These are phyloP conservation scores for Mastomys coucha DNA, from an alignment of 2,113 vertebrate species.

Conservation along the genomic window DNA sequence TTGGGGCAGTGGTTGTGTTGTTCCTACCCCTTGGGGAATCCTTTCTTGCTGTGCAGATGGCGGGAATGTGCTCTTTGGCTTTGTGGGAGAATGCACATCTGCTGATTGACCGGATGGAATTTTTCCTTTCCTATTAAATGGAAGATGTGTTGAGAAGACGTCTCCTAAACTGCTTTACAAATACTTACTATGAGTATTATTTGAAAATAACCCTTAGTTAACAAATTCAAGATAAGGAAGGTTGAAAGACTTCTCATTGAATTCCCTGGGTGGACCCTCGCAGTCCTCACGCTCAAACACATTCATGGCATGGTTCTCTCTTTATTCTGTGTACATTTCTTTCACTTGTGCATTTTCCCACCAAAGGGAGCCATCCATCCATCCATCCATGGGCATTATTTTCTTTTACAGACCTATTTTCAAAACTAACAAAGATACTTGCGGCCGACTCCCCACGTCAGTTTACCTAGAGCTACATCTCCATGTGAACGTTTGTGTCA, in stretches of 20 bases:
- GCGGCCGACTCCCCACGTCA: background rate
- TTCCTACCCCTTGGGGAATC: fast-evolving
- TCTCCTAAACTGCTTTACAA: background rate
- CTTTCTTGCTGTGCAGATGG: background rate
- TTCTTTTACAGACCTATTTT: background rate
- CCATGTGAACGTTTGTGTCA: background rate
- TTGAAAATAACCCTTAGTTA: background rate
- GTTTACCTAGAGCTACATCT: background rate
- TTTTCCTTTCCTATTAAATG: background rate
- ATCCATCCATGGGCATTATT: too few species aligned
- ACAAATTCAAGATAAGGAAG: background rate
- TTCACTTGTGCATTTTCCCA: fast-evolving
- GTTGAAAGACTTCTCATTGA: background rate
- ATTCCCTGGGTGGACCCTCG: background rate
- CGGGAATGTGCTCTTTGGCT: background rate
- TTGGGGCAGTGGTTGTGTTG: fast-evolving
- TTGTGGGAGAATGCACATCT: background rate
- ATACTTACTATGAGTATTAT: conserved; percentile 17
- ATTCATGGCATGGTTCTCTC: fast-evolving
- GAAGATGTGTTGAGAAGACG: background rate
- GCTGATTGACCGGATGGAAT: background rate
- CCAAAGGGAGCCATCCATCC: background rate
- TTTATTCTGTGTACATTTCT: background rate
- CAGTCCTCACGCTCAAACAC: fast-evolving
- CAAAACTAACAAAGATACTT: background rate